Evolutionary conservation across 2,113 vertebrate genomes (phyloP).

Genomic region (Centropus unirufus): DNA sequence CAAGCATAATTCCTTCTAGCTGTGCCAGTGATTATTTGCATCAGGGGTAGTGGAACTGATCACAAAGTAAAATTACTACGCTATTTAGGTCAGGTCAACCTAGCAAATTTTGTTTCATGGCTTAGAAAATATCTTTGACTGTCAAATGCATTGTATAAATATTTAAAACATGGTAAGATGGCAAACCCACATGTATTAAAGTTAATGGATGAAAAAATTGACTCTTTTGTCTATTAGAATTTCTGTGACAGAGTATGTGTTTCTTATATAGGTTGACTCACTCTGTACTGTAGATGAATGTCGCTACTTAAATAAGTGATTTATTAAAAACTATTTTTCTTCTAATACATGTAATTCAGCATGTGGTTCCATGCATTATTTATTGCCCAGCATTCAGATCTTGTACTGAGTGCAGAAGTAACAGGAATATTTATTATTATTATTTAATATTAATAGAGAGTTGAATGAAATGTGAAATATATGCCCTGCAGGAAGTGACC

Average conservation of each 20-base stretch:
- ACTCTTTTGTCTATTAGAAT: background rate
- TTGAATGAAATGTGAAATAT: background rate
- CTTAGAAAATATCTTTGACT: background rate
- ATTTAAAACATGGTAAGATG: background rate
- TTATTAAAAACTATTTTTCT: background rate
- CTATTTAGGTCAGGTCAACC: background rate
- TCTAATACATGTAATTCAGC: background rate
- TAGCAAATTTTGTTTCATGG: background rate
- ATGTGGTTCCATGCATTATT: background rate
- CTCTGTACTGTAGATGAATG: background rate
- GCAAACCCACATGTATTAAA: background rate
- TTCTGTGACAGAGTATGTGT: background rate
- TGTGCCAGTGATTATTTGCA: background rate
- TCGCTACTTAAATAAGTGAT: background rate
- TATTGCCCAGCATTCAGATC: background rate
- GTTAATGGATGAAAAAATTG: background rate
- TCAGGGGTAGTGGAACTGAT: background rate
- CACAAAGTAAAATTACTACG: background rate
- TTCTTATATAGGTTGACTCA: background rate
- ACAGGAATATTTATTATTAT: conserved; percentile 1
- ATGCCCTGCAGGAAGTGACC: background rate
- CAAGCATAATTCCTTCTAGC: background rate
- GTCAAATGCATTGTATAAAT: background rate
- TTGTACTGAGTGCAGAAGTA: background rate
- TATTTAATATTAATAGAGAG: conserved; percentile 7